Conservation (phyloP, 2,113 vertebrate genomes). For the Mastomys natalensis region DNA sequence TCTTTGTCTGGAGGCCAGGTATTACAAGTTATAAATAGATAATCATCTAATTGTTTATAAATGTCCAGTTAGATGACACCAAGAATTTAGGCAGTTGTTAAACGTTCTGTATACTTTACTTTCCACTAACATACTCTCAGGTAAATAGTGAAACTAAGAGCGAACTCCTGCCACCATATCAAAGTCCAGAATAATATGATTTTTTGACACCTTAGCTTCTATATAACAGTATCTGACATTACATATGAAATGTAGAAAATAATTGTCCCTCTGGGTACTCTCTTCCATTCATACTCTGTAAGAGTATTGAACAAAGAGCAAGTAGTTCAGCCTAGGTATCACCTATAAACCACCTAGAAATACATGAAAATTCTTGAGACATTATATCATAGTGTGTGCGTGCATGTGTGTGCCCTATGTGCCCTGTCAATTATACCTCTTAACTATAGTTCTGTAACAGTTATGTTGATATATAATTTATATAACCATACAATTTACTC, state of each 20-base stretch:
- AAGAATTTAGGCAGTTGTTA: conserved; percentile 27
- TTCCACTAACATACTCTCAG: neutral
- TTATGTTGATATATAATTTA: conserved; percentile 44
- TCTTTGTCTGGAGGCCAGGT: neutral
- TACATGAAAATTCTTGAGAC: neutral
- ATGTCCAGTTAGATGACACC: neutral
- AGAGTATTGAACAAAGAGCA: neutral
- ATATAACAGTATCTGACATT: neutral
- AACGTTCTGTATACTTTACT: neutral
- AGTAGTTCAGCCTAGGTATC: neutral
- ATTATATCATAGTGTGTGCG: neutral
- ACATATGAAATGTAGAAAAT: conserved; percentile 44
- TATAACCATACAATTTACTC: neutral
- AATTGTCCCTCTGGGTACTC: neutral
- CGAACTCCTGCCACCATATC: neutral
- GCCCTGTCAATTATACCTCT: neutral
- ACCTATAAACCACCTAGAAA: conserved; percentile 11
- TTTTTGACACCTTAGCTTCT: neutral
- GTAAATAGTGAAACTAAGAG: neutral
- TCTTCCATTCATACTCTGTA: neutral
- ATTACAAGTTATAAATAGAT: neutral
- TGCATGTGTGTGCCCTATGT: neutral
- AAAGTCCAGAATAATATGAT: conserved; percentile 19
- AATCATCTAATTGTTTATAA: conserved; percentile 39
- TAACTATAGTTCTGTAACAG: conserved; percentile 27